Base-by-base conservation (phyloP, 2,888 invertebrate species). In the Pollenia amentaria region DNA sequence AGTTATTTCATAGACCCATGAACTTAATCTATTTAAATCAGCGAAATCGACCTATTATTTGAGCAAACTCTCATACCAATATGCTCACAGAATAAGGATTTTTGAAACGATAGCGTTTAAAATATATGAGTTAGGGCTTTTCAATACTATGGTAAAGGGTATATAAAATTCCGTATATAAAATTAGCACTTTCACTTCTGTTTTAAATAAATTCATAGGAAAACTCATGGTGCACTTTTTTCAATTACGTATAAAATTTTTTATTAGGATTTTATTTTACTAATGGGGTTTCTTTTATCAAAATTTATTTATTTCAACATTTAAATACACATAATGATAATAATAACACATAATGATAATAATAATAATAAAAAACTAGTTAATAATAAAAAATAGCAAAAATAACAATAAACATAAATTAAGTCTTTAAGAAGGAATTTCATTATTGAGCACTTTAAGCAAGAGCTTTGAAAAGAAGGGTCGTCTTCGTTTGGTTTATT, bases 401-500 rank as follows among this genome's bases (percentile, higher is more conserved):
- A 76, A 82, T 76, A 76, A 76, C 69, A 69, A 82, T 82, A 67
- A 84, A 83, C 72, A 77, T 84, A 80, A 87, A 87, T 84, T 87
- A 81, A 81, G 51, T 18, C 44, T 29, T 69, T 62, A 77, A 84
- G 60, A 64, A 69, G 72, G 29, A 76, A 76, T 57, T 51, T 60
- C 16, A 62, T 82, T 69, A 75, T 75, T 51, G 21, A 82, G 51
- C 51, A 51, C 51, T 69, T 67, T 8, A 69, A 75, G 29, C 29
- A 6, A 6, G 29, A 18, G 16, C 16, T 62, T 64, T 18, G 16
- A 12, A 40, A 53, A 76, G 76, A 53, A 76, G 82, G 62, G 53
- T 62, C 76, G 14, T 55, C 29, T 29, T 29, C 64, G 8, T 46
- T 16, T n/a, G 38, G 14, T 67, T 46, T 51, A 21, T 79, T 70